Percentiles rank a stretch among this genome's conserved stretches.
phyloP scores from a whole-genome alignment of 2,888 invertebrate species.

The Gasteruption jaculator region DNA sequence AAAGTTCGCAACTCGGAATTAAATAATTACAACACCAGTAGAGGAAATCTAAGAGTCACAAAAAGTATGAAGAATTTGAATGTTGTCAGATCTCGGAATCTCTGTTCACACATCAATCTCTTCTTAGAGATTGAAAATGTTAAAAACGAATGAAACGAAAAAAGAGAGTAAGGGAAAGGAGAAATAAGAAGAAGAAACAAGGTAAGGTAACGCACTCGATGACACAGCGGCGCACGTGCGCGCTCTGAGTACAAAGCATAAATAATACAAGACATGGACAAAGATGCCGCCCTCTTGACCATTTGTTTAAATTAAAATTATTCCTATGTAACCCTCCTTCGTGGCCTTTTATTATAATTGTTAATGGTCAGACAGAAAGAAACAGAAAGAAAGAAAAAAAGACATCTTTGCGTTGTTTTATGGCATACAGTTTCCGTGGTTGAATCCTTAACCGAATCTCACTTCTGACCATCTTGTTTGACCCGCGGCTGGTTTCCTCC shows the following conservation, averaged over 20 bases:
- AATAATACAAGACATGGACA: conserved; percentile 51
- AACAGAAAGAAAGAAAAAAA: no score
- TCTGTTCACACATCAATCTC: no score
- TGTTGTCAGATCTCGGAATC: no score
- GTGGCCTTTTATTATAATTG: conserved; percentile 43
- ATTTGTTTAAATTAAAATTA: conserved; percentile 53
- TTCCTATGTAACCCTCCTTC: conserved; percentile 29
- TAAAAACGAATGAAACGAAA: no score
- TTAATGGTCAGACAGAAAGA: no score
- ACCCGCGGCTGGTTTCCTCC: conserved; percentile 8
- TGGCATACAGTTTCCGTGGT: conserved; percentile 24
- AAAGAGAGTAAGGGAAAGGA: conserved; percentile 18
- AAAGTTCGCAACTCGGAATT: no score
- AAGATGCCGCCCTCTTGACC: conserved; percentile 50
- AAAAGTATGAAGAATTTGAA: no score
- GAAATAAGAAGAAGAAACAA: conserved; percentile 11
- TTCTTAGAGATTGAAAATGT: no score
- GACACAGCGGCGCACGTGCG: conserved; percentile 51
- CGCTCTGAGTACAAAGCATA: conserved; percentile 46
- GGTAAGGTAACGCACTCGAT: conserved; percentile 38
- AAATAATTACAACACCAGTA: no score
- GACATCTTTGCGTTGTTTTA: no score
- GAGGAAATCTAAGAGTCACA: no score
- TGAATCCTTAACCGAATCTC: conserved; percentile 2
- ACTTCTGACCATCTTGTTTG: conserved; percentile 3